Conservation (phyloP, 1,140 invertebrate genomes). For the Habropoda laboriosa region DNA sequence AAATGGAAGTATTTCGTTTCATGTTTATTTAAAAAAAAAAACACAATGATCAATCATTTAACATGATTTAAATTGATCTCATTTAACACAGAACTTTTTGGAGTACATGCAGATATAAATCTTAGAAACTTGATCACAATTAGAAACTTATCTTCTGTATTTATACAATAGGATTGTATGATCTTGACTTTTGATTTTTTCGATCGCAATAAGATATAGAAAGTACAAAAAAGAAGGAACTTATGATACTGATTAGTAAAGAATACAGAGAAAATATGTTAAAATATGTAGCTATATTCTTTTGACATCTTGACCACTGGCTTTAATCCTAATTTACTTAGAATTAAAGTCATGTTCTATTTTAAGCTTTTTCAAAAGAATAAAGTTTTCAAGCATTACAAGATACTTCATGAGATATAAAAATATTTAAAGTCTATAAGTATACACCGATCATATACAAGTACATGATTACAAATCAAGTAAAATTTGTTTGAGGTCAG, state of each 20-base stretch:
- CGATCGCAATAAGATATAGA: background rate
- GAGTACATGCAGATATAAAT: background rate
- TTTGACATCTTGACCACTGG: background rate
- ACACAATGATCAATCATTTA: background rate
- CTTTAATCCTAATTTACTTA: background rate
- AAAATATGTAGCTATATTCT: background rate
- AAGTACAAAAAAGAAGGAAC: background rate
- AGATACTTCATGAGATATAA: slow-evolving; percentile 21
- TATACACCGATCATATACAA: background rate
- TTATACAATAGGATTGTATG: background rate
- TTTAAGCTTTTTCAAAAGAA: background rate
- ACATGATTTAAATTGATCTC: background rate
- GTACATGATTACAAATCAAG: slow-evolving; percentile 13
- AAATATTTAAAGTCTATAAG: slow-evolving; percentile 26
- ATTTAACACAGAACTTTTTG: background rate
- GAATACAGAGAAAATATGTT: slow-evolving; percentile 15
- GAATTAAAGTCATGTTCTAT: background rate
- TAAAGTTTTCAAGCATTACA: background rate
- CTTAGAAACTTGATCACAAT: background rate
- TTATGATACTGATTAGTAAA: slow-evolving; percentile 24
- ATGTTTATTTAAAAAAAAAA: slow-evolving; percentile 22
- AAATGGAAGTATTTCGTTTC: background rate
- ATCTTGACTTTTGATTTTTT: background rate
- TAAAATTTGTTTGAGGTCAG: background rate
- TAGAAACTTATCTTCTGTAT: background rate